These are phyloP conservation scores for Calcarius ornatus DNA, from an alignment of 2,113 vertebrate genomes.

Conservation along the genomic window DNA sequence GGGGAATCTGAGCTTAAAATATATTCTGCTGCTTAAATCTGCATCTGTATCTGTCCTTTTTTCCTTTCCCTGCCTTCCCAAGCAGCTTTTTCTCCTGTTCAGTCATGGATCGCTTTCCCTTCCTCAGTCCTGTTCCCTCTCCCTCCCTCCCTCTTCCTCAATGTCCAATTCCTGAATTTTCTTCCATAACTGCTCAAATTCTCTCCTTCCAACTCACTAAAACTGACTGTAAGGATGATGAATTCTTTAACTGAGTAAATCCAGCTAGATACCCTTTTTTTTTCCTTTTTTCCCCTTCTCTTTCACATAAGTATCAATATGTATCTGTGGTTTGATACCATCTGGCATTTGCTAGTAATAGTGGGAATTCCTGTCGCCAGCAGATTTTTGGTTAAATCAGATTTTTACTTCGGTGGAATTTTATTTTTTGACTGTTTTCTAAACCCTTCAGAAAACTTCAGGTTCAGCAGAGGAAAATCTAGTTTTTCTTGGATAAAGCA, in stretches of 20 bases:
- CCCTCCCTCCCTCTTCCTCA: not conserved
- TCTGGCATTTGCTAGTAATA: not conserved
- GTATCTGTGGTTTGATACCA: not conserved
- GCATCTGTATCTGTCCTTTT: not conserved
- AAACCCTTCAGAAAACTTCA: not conserved
- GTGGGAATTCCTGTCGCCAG: not conserved
- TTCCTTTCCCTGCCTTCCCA: not conserved
- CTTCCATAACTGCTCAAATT: not conserved
- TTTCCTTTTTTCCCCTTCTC: rapidly evolving
- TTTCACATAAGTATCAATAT: not conserved
- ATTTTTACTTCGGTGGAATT: not conserved
- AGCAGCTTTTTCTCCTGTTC: not conserved
- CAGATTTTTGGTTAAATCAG: not conserved
- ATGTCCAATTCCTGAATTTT: not conserved
- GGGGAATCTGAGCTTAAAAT: not conserved
- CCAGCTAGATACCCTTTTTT: not conserved
- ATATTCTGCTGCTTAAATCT: not conserved
- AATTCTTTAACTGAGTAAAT: not conserved
- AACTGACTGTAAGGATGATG: not conserved
- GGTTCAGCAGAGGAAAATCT: not conserved
- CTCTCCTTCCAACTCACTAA: not conserved
- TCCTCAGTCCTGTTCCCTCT: not conserved
- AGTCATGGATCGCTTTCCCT: not conserved
- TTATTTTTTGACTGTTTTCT: not conserved
- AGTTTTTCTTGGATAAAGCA: not conserved